Base-by-base conservation (phyloP, 2,888 invertebrate genomes). In the Hydraecia micacea region DNA sequence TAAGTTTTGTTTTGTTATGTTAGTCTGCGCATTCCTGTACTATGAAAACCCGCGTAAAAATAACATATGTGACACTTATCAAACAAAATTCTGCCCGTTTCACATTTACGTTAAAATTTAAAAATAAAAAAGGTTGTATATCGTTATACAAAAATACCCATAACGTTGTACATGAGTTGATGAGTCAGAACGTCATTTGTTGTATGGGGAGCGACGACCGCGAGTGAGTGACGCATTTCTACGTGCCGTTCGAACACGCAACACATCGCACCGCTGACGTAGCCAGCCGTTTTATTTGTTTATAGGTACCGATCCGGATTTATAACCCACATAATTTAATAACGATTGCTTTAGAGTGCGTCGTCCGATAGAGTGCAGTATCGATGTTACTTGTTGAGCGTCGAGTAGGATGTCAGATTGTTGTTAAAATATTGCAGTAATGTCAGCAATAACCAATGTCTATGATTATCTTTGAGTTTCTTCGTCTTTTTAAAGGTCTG, bases 151-250 rank as follows among this genome's bases (percentile, higher is more conserved):
- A 81, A 89, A 88, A 89, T 86, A 92, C 92, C 91, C 91, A 90
- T 92, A 90, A 90, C 91, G 91, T 91, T 93, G 92, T 91, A 91
- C 93, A 91, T 95, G 94, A 95, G 92, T 95, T 94, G 95, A 91
- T 95, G 94, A 95, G 92, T 95, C 94, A 95, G 91, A 92, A 90
- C 91, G 92, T 93, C 92, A 92, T 93, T 94, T 91, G 89, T 89
- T 93, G 87, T 91, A 94, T 92, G 84, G 94, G 92, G 96, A 94
- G 93, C 96, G 95, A 92, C 94, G 96, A 96, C 96, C 96, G 94
- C 92, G 90, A 82, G 86, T 79, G 81, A 85, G 91, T 94, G 93
- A 94, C 94, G 93, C 92, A 84, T 84, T 75, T 81, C 86, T 87
- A 89, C 91, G 88, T 89, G 89, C 85, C 85, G 75, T 81, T 83